A percentile compares a stretch with the other conserved stretches of the same genome.
Conservation (phyloP, 2,888 invertebrate species). For the Nephrotoma guestfalica region DNA sequence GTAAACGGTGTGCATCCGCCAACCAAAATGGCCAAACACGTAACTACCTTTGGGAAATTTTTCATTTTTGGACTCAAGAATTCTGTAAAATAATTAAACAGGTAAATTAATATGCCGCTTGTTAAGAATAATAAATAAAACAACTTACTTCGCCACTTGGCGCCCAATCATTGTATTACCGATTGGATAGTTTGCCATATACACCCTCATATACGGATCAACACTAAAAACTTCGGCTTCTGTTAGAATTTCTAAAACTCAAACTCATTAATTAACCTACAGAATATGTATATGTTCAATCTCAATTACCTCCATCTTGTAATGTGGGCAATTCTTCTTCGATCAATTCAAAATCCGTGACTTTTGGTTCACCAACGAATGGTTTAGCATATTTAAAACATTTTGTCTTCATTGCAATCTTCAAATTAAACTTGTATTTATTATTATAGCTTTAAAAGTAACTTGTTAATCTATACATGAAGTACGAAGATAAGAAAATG, state of each 20-base stretch:
- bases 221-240: slow-evolving; percentile 55
- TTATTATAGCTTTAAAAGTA: no score
- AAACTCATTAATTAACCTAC: background rate
- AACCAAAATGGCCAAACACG: slow-evolving; percentile 49
- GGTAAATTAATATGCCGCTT: no score
- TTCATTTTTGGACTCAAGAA: slow-evolving; percentile 48
- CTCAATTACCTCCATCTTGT: slow-evolving; percentile 47
- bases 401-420: slow-evolving; percentile 27
- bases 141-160: slow-evolving; percentile 50
- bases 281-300: background rate
- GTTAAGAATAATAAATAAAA: no score
- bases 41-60: slow-evolving; percentile 48
- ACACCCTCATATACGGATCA: slow-evolving; percentile 57
- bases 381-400: slow-evolving; percentile 48
- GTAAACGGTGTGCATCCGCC: slow-evolving; percentile 39
- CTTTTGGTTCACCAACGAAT: slow-evolving; percentile 51
- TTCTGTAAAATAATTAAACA: slow-evolving; percentile 31
- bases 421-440: no score
- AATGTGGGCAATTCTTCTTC: slow-evolving; percentile 51
- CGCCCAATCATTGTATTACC: slow-evolving; percentile 54
- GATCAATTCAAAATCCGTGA: slow-evolving; percentile 45
- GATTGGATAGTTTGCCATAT: slow-evolving; percentile 37
- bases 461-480: no score
- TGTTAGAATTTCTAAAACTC: slow-evolving; percentile 41
- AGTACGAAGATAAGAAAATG: no score